Evolutionary conservation across 2,113 vertebrate genomes (phyloP).

Genomic region (Centrocercus urophasianus): DNA sequence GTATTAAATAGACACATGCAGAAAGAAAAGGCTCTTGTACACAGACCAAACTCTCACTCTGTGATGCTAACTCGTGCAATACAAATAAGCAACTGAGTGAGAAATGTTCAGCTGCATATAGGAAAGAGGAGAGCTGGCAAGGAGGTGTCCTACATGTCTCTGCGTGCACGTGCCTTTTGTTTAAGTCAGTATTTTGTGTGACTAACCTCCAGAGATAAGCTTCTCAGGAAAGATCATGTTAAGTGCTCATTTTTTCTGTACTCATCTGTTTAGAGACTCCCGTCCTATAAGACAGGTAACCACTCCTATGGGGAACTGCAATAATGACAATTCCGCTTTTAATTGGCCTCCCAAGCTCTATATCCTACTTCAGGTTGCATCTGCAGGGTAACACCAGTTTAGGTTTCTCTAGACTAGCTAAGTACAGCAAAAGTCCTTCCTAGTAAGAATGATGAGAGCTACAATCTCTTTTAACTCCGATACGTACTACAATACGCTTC

Average conservation of each 20-base stretch:
- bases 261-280: not conserved
- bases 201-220: not conserved
- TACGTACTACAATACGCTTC: not conserved
- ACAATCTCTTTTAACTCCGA: not conserved
- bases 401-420: not conserved
- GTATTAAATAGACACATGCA: not conserved
- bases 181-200: not conserved
- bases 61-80: not conserved
- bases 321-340: not conserved
- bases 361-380: not conserved
- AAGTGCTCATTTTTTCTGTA: not conserved
- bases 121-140: not conserved
- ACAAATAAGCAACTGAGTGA: not conserved
- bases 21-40: not conserved
- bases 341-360: not conserved
- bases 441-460: not conserved
- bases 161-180: not conserved
- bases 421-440: not conserved
- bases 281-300: not conserved
- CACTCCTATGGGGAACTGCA: not conserved
- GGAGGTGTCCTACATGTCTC: not conserved
- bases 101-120: not conserved
- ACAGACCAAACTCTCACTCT: accelerated
- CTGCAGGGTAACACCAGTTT: not conserved
- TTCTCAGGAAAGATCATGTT: not conserved